phyloP scores from a whole-genome alignment of 2,888 invertebrate genomes.

The Rutpela maculata region DNA sequence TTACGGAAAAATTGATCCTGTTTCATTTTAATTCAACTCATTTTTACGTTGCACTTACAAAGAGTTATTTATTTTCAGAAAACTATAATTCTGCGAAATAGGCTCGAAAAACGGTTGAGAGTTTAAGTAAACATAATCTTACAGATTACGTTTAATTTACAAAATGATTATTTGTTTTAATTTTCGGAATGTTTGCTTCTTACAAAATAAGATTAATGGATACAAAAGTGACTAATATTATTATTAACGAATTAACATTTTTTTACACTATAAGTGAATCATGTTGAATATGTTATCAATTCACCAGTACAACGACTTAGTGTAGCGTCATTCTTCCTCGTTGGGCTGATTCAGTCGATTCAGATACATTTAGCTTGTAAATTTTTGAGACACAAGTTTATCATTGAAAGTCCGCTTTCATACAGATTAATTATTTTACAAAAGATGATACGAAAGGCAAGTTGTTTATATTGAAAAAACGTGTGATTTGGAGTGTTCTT shows the following conservation, averaged over 20 bases:
- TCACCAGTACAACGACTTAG: background rate
- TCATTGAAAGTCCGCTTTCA: background rate
- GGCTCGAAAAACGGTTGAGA: no score
- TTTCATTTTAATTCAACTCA: no score
- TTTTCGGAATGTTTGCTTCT: background rate
- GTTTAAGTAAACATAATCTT: no score
- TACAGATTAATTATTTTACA: background rate
- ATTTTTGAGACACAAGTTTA: background rate
- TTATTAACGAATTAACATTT: background rate
- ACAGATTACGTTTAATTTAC: no score
- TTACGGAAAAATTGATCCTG: no score
- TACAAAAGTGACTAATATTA: background rate
- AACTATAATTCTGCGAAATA: no score
- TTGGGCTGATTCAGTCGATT: background rate
- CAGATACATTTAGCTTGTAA: background rate
- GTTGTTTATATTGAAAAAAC: no score
- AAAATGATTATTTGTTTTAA: background rate
- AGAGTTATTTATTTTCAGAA: no score
- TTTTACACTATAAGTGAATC: background rate
- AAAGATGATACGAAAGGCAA: background rate
- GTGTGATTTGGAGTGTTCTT: no score
- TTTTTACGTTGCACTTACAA: no score
- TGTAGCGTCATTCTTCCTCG: background rate
- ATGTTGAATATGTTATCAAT: background rate
- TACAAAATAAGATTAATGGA: background rate